These are phyloP conservation scores for Oeneis ivallda DNA, from an alignment of 2,888 invertebrate genomes.

Conservation along the genomic window DNA sequence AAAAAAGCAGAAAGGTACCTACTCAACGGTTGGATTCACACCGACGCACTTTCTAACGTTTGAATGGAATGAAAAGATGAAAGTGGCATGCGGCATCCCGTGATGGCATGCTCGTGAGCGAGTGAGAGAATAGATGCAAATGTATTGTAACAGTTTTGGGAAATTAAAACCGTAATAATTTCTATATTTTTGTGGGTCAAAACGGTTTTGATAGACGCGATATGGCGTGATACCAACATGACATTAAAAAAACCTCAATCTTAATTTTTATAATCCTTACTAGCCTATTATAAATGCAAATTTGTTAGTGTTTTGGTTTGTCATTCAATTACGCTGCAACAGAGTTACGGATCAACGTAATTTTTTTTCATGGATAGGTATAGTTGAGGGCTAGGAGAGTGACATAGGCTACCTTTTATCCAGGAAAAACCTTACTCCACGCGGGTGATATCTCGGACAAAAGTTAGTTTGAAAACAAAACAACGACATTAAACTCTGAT, in stretches of 20 bases:
- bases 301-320: no score
- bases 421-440: no score
- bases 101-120: not conserved
- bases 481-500: no score
- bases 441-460: no score
- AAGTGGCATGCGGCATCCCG: constrained; percentile 38
- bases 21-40: constrained; percentile 22
- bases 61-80: constrained; percentile 33
- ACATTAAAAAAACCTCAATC: not conserved
- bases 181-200: not conserved
- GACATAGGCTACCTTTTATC: no score
- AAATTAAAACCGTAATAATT: constrained; percentile 12
- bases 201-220: constrained; percentile 1
- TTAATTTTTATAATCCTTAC: not conserved
- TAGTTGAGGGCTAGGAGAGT: no score
- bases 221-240: not conserved
- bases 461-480: no score
- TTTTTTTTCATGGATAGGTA: no score
- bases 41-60: constrained; percentile 40
- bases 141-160: constrained; percentile 11
- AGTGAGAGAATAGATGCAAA: constrained; percentile 7
- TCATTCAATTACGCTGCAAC: no score
- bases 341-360: no score
- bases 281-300: no score
- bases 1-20: constrained; percentile 9